A percentile compares a stretch with the other conserved stretches of the same genome.
Conservation (phyloP, 2,797 vertebrate genomes). For the Manis crassicaudata region DNA sequence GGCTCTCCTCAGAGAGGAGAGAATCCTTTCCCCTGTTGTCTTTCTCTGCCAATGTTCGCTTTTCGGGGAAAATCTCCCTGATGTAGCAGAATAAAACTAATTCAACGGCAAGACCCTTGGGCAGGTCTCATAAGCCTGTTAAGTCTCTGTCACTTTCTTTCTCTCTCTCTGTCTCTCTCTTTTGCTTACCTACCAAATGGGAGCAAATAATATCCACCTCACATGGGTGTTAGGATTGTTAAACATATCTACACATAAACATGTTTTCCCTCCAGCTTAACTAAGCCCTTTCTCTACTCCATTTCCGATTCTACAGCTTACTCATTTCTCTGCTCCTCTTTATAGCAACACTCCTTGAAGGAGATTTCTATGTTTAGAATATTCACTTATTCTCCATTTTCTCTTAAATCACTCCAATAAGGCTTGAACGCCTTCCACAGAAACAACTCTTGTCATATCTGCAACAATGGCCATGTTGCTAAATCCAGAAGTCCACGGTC, state of each 20-base stretch:
- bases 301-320: background rate
- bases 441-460: background rate
- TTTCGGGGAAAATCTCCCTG: background rate
- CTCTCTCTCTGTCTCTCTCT: background rate
- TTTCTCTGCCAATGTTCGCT: background rate
- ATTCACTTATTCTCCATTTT: background rate
- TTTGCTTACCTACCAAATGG: background rate
- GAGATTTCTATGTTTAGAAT: background rate
- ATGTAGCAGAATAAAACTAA: background rate
- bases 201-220: background rate
- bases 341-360: background rate
- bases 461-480: background rate
- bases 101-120: background rate
- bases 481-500: background rate
- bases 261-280: background rate
- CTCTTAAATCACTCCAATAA: background rate
- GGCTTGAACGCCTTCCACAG: background rate
- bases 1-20: background rate
- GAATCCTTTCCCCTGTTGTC: rapidly evolving
- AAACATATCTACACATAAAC: background rate
- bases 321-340: background rate
- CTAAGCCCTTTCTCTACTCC: background rate
- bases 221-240: background rate
- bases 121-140: background rate
- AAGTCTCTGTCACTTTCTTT: background rate